Evolutionary conservation across 2,797 vertebrate species (phyloP).

Genomic region (Loris lydekkerianus): DNA sequence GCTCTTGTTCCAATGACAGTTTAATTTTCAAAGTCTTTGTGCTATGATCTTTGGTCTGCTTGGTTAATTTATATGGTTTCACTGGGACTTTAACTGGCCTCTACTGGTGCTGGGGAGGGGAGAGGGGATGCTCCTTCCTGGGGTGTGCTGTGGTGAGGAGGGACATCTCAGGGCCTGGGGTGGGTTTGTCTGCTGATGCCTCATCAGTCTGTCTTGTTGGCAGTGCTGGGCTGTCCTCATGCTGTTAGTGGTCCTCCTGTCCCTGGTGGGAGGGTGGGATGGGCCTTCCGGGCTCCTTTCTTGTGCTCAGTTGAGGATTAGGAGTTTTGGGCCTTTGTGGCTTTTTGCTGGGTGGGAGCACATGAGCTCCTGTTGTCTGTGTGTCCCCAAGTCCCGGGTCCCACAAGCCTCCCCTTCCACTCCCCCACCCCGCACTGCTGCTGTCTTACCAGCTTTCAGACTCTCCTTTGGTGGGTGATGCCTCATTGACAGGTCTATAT

Average conservation of each 20-base stretch:
- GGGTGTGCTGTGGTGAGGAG: background rate
- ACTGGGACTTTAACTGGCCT: background rate
- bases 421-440: background rate
- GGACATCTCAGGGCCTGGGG: too few relatives aligned
- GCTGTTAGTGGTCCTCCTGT: too few relatives aligned
- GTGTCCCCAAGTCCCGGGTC: background rate
- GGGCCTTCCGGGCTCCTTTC: background rate
- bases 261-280: accelerated
- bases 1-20: background rate
- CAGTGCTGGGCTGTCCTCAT: background rate
- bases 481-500: background rate
- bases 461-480: background rate
- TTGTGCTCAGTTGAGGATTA: background rate
- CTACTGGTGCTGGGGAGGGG: background rate
- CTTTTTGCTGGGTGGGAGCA: too few relatives aligned
- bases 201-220: background rate
- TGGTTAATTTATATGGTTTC: background rate
- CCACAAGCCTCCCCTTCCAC: too few relatives aligned
- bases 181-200: background rate
- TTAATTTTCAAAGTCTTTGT: background rate
- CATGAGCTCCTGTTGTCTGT: background rate
- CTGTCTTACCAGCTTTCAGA: background rate
- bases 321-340: background rate
- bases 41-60: background rate
- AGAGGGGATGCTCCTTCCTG: background rate